Evolutionary conservation across 2,888 invertebrate species (phyloP).

Genomic region (Sarcophaga carnaria): DNA sequence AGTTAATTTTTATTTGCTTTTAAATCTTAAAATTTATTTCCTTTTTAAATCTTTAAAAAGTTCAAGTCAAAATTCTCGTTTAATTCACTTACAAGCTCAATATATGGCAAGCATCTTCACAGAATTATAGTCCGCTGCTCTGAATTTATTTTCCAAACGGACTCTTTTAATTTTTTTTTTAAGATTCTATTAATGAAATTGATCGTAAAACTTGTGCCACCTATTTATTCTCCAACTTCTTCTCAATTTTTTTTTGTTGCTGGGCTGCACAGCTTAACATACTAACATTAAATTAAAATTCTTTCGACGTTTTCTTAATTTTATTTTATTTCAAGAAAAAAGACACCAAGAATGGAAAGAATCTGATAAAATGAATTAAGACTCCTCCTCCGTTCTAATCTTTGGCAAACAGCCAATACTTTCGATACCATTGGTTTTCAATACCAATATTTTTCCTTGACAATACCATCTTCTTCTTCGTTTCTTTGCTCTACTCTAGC

Average conservation of each 20-base stretch:
- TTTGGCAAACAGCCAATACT: conserved; percentile 50
- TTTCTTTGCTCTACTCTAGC: not conserved
- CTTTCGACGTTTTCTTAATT: conserved; percentile 7
- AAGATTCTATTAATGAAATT: conserved; percentile 57
- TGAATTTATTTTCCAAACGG: too few relatives aligned
- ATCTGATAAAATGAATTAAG: conserved; percentile 13
- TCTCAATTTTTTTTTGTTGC: not conserved
- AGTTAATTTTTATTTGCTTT: too few relatives aligned
- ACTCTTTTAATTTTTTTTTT: not conserved
- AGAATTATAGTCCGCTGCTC: not conserved
- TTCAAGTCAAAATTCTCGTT: not conserved
- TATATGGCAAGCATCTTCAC: not conserved
- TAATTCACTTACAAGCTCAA: not conserved
- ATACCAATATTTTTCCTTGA: conserved; percentile 8
- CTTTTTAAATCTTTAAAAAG: not conserved
- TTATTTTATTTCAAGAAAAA: not conserved
- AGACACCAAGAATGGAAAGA: not conserved
- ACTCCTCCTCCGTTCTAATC: not conserved
- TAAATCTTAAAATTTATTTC: too few relatives aligned
- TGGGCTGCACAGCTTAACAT: conserved; percentile 24
- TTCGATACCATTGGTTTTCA: not conserved
- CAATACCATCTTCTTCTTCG: not conserved
- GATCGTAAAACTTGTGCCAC: conserved; percentile 53
- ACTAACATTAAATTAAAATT: conserved; percentile 57
- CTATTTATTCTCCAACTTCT: too few relatives aligned